These are phyloP conservation scores for Nothocercus nigrocapillus DNA, from an alignment of 2,113 vertebrate species.

Conservation along the genomic window DNA sequence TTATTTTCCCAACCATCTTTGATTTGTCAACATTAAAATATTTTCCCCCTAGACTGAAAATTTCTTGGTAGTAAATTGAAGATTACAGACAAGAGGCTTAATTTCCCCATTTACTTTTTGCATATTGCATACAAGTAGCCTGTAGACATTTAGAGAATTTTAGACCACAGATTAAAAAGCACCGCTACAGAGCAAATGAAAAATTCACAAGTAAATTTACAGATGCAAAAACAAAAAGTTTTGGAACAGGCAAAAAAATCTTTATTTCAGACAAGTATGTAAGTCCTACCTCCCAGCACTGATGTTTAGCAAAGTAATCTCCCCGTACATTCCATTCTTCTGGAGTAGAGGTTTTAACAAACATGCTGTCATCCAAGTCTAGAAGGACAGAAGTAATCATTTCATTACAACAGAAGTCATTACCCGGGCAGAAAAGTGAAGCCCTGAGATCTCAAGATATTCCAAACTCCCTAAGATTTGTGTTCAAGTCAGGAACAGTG, in stretches of 20 bases:
- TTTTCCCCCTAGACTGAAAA: background rate
- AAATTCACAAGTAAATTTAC: background rate
- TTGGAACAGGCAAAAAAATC: background rate
- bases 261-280: background rate
- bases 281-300: conserved; percentile 83
- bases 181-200: background rate
- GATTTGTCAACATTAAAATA: background rate
- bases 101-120: background rate
- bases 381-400: background rate
- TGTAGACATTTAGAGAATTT: background rate
- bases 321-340: conserved; percentile 83
- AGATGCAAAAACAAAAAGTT: background rate
- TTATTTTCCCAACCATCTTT: background rate
- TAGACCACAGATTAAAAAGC: background rate
- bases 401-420: background rate
- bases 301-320: conserved; percentile 85
- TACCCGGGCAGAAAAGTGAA: background rate
- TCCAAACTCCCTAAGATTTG: background rate
- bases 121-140: background rate
- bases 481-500: background rate
- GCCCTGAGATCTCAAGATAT: background rate
- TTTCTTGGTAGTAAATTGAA: background rate
- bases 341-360: conserved; percentile 82
- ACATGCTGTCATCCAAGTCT: conserved; percentile 86
- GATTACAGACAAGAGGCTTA: background rate